Percentiles rank a stretch among this genome's conserved stretches.
Conservation (phyloP, 2,113 vertebrate genomes). For the Prochilodus magdalenae region DNA sequence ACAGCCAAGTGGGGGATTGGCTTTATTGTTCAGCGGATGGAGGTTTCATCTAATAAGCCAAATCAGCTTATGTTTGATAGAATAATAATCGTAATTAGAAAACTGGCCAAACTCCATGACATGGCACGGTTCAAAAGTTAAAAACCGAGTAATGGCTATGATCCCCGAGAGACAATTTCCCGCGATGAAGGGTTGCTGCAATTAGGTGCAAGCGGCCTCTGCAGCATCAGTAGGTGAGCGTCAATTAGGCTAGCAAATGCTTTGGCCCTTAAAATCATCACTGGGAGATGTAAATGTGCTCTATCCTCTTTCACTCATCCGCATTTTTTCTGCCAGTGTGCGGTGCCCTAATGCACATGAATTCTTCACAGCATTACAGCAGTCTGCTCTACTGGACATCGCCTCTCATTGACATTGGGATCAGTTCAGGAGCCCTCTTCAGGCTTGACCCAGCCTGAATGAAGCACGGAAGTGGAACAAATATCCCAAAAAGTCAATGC, state of each 20-base stretch:
- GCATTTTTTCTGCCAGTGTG: constrained; percentile 43
- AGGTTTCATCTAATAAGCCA: constrained; percentile 68
- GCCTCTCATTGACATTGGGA: constrained; percentile 54
- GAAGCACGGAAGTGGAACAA: constrained; percentile 66
- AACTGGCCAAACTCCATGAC: constrained; percentile 54
- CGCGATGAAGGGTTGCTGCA: constrained; percentile 30
- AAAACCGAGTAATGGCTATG: constrained; percentile 38
- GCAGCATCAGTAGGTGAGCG: constrained; percentile 55
- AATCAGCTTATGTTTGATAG: constrained; percentile 61
- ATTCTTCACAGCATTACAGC: constrained; percentile 57
- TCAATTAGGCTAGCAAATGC: constrained; percentile 59
- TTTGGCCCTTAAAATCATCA: constrained; percentile 50
- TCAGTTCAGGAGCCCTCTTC: constrained; percentile 54
- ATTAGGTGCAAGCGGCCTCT: constrained; percentile 56
- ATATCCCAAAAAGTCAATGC: constrained; percentile 76
- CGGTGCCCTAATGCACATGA: constrained; percentile 48
- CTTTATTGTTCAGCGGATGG: constrained; percentile 71
- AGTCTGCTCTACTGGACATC: constrained; percentile 57
- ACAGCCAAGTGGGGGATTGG: constrained; percentile 69
- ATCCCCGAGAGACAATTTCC: constrained; percentile 53
- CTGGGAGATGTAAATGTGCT: constrained; percentile 49
- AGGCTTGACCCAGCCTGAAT: constrained; percentile 47
- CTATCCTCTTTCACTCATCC: constrained; percentile 63
- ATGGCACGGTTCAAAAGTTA: constrained; percentile 54
- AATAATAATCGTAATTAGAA: constrained; percentile 66